Percentiles rank a stretch among this genome's conserved stretches.
phyloP scores from a whole-genome alignment of 2,888 invertebrate species.

The Autographa pulchrina region DNA sequence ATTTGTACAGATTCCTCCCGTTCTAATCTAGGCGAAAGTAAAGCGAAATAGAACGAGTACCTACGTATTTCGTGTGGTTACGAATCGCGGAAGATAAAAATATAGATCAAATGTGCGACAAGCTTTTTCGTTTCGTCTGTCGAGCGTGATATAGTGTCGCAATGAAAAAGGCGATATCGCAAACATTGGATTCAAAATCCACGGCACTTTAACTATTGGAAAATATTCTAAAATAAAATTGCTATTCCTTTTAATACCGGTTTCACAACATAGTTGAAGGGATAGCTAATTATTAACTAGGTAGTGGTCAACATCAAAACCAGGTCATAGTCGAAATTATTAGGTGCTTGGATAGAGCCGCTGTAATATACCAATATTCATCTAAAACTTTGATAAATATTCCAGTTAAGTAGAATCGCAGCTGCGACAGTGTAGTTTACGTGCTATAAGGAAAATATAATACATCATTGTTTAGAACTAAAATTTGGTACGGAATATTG shows the following conservation, averaged over 20 bases:
- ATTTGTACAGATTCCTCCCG: slow-evolving; percentile 53
- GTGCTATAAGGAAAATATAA: background rate
- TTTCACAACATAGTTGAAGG: background rate
- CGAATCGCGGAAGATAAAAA: slow-evolving; percentile 37
- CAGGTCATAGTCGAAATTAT: slow-evolving; percentile 1
- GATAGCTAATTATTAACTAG: background rate
- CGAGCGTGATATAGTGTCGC: slow-evolving; percentile 39
- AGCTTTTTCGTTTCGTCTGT: slow-evolving; percentile 38
- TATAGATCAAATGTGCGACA: slow-evolving; percentile 34
- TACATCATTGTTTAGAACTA: slow-evolving; percentile 1
- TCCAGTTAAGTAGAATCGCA: background rate
- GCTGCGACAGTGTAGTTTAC: slow-evolving; percentile 3
- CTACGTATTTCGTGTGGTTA: slow-evolving; percentile 22
- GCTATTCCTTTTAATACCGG: background rate
- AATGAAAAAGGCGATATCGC: slow-evolving; percentile 32
- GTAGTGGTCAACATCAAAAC: slow-evolving; percentile 2
- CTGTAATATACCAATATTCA: slow-evolving; percentile 3
- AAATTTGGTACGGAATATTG: background rate
- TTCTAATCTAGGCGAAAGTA: slow-evolving; percentile 51
- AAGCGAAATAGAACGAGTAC: slow-evolving; percentile 42
- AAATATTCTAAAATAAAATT: slow-evolving; percentile 16
- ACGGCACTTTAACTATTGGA: slow-evolving; percentile 19
- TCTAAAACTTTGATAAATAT: slow-evolving; percentile 2
- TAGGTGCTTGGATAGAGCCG: background rate
- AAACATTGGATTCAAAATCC: slow-evolving; percentile 23